Conservation (phyloP, 2,888 invertebrate species). For the Chesias legatella region DNA sequence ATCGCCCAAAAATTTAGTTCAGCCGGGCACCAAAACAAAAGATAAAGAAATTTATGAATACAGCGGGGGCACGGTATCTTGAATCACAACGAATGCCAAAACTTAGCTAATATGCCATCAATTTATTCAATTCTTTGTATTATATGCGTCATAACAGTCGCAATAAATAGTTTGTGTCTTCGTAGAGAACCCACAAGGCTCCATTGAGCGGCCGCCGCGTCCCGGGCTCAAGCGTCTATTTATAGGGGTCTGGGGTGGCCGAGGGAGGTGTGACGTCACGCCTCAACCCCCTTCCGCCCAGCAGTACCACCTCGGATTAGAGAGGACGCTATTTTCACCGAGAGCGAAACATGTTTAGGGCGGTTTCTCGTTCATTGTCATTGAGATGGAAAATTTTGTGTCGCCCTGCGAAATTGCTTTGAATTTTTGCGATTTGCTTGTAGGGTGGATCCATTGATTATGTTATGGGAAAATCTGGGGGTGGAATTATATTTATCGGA, state of each 20-base stretch:
- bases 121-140: slow-evolving; percentile 15
- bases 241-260: slow-evolving; percentile 59
- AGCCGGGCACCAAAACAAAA: slow-evolving; percentile 15
- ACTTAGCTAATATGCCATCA: slow-evolving; percentile 9
- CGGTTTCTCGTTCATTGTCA: slow-evolving; percentile 40
- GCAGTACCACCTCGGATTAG: slow-evolving; percentile 33
- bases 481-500: not conserved
- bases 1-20: slow-evolving; percentile 10
- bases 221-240: slow-evolving; percentile 71
- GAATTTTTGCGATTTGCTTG: slow-evolving; percentile 26
- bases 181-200: slow-evolving; percentile 43
- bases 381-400: slow-evolving; percentile 44
- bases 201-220: slow-evolving; percentile 58
- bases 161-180: slow-evolving; percentile 17
- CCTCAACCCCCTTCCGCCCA: slow-evolving; percentile 37
- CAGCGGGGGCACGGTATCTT: slow-evolving; percentile 9
- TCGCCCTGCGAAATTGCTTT: slow-evolving; percentile 35
- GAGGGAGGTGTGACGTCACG: slow-evolving; percentile 50
- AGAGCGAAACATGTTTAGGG: slow-evolving; percentile 49
- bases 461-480: not conserved
- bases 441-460: slow-evolving; percentile 13
- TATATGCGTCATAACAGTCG: slow-evolving; percentile 12
- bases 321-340: slow-evolving; percentile 43
- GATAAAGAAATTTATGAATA: slow-evolving; percentile 9
- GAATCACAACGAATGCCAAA: slow-evolving; percentile 16